Conservation (phyloP, 2,113 vertebrate species). For the Stigmatopora argus region DNA sequence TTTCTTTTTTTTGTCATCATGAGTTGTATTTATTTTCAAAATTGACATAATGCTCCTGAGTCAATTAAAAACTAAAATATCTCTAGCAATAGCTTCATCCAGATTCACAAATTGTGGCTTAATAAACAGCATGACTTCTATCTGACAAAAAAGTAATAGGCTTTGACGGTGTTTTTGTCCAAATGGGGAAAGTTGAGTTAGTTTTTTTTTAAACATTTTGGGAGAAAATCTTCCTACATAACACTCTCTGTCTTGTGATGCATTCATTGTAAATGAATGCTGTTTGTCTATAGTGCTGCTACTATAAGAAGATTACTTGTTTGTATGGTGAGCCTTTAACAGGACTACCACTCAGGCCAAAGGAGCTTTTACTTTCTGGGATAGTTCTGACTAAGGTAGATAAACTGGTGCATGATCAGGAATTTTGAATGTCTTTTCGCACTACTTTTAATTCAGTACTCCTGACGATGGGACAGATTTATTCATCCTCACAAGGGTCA, state of each 20-base stretch:
- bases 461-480: no score
- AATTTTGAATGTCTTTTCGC: no score
- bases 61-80: no score
- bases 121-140: no score
- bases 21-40: not conserved
- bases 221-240: not conserved
- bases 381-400: not conserved
- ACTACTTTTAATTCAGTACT: no score
- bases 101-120: no score
- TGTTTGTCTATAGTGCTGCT: not conserved
- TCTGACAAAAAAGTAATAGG: not conserved
- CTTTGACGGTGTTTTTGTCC: not conserved
- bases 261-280: slow-evolving; percentile 10
- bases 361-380: not conserved
- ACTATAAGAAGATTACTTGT: slow-evolving; percentile 47
- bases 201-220: no score
- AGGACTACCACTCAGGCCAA: slow-evolving; percentile 31
- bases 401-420: not conserved
- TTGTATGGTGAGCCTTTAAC: slow-evolving; percentile 35
- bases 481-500: no score
- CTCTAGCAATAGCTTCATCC: no score
- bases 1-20: not conserved
- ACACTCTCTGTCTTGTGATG: not conserved
- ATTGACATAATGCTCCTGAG: not conserved
- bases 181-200: not conserved